Evolutionary conservation across 2,797 vertebrate species (phyloP).

Genomic region (Premnoplex brunnescens): DNA sequence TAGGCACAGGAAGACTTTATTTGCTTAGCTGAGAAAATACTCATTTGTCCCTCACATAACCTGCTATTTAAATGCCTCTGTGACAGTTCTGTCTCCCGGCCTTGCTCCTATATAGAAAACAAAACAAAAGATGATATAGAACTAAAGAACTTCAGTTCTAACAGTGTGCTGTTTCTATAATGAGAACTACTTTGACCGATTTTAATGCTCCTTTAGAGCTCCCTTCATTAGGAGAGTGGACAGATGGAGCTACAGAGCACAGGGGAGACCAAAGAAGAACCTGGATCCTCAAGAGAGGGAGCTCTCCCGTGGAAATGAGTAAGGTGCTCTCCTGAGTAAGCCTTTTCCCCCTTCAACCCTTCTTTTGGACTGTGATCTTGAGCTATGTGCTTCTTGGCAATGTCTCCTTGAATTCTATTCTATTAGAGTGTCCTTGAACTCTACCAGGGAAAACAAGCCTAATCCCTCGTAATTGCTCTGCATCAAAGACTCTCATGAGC

Average conservation of each 20-base stretch:
- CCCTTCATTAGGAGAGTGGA: not conserved
- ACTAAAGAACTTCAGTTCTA: not conserved
- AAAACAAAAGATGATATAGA: not conserved
- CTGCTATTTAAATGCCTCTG: not conserved
- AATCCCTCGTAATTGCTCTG: conserved; percentile 15
- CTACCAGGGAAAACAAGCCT: conserved; percentile 48
- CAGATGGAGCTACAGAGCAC: not conserved
- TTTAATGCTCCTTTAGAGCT: not conserved
- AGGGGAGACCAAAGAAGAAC: not conserved
- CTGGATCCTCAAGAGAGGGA: not conserved
- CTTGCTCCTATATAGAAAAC: not conserved
- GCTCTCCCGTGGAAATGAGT: not conserved
- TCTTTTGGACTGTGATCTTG: not conserved
- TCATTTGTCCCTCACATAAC: not conserved
- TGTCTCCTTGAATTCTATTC: conserved; percentile 43
- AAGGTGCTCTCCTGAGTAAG: not conserved
- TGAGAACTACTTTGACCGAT: not conserved
- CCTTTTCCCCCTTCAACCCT: not conserved
- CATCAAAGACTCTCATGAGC: conserved; percentile 17
- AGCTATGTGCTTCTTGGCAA: not conserved
- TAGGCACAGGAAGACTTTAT: not conserved
- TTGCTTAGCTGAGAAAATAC: not conserved
- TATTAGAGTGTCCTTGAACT: not conserved
- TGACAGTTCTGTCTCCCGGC: not conserved
- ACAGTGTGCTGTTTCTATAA: not conserved